These are phyloP conservation scores for Hoplodrina ambigua DNA, from an alignment of 2,888 invertebrate genomes.

Conservation along the genomic window DNA sequence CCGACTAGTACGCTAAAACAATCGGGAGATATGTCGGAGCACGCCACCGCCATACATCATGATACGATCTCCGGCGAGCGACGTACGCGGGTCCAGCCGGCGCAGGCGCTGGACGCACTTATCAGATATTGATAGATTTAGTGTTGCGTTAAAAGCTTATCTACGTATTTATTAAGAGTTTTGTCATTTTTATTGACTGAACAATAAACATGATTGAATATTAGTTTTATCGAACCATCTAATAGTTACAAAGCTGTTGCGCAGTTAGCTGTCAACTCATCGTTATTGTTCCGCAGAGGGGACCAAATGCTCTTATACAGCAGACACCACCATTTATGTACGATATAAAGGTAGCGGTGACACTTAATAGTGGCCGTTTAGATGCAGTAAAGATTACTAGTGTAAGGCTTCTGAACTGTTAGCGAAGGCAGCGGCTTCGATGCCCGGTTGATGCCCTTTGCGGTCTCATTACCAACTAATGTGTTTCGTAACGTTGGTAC, in stretches of 20 bases:
- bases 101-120: conserved; percentile 18
- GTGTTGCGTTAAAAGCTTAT: conserved; percentile 57
- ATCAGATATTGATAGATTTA: conserved; percentile 59
- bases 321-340: conserved; percentile 48
- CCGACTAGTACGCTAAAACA: conserved; percentile 67
- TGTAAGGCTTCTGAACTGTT: conserved; percentile 55
- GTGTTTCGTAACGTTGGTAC: conserved; percentile 42
- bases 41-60: conserved; percentile 60
- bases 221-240: conserved; percentile 52
- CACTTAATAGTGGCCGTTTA: conserved; percentile 51
- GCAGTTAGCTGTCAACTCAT: conserved; percentile 23
- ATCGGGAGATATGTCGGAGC: conserved; percentile 64
- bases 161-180: conserved; percentile 54
- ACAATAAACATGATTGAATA: conserved; percentile 54
- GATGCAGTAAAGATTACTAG: conserved; percentile 54
- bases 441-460: conserved; percentile 57
- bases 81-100: background rate
- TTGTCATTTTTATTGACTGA: conserved; percentile 60
- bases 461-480: conserved; percentile 55
- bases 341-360: conserved; percentile 49
- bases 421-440: conserved; percentile 43
- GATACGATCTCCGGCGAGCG: conserved; percentile 54
- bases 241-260: conserved; percentile 52
- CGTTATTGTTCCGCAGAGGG: conserved; percentile 43
- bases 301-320: conserved; percentile 25